These are phyloP conservation scores for Hemistola chrysoprasaria DNA, from an alignment of 2,888 invertebrate species.

Conservation along the genomic window DNA sequence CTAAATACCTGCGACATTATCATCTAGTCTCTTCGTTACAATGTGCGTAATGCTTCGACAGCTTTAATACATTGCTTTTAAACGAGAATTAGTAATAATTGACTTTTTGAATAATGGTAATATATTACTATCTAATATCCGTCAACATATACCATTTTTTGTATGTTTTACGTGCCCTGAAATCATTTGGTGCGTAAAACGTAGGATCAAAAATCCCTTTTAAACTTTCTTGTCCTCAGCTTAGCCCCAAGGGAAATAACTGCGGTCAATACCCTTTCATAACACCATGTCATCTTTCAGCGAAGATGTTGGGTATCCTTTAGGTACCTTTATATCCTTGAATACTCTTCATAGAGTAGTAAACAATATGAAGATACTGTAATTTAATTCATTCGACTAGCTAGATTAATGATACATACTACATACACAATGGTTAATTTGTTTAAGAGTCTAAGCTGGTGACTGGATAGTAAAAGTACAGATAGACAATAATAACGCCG, in stretches of 20 bases:
- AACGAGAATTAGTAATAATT: conserved; percentile 6
- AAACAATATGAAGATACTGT: too few relatives aligned
- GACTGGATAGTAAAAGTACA: conserved; percentile 23
- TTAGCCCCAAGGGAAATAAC: conserved; percentile 54
- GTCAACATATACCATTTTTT: too few relatives aligned
- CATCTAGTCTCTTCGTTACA: conserved; percentile 64
- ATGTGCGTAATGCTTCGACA: conserved; percentile 55
- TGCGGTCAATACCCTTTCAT: conserved; percentile 50
- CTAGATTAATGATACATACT: too few relatives aligned
- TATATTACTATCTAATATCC: too few relatives aligned
- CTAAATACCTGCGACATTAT: conserved; percentile 81
- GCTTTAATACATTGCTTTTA: conserved; percentile 34
- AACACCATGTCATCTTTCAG: conserved; percentile 43
- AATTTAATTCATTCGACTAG: too few relatives aligned
- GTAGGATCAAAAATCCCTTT: conserved; percentile 7
- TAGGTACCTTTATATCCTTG: too few relatives aligned
- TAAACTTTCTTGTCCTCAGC: conserved; percentile 22
- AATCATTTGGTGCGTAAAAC: neutral
- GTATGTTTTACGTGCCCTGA: neutral
- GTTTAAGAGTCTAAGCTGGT: conserved; percentile 14
- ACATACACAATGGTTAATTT: conserved; percentile 9
- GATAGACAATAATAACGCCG: conserved; percentile 20
- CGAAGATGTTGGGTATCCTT: conserved; percentile 32
- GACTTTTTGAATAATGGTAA: too few relatives aligned
- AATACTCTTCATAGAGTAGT: too few relatives aligned